Conservation (phyloP, 2,888 invertebrate genomes). For the Eugnorisma glareosa region DNA sequence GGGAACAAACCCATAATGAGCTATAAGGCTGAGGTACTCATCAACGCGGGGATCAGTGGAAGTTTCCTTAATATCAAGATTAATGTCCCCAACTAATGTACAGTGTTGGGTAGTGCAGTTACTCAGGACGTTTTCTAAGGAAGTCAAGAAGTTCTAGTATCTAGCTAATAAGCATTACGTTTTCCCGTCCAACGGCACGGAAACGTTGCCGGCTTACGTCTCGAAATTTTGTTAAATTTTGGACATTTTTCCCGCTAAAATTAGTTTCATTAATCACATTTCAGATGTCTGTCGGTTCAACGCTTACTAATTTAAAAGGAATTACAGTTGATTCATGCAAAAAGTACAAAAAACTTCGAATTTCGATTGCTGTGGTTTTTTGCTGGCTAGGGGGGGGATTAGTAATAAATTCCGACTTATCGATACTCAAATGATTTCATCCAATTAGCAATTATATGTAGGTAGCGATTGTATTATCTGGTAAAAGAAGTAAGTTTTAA, state of each 20-base stretch:
- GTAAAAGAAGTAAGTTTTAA: not conserved
- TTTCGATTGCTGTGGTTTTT: not conserved
- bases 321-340: slow-evolving; percentile 59
- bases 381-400: not conserved
- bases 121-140: no score
- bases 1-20: no score
- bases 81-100: no score
- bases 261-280: slow-evolving; percentile 68
- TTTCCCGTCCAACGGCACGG: slow-evolving; percentile 30
- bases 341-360: slow-evolving; percentile 25
- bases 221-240: slow-evolving; percentile 37
- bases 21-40: no score
- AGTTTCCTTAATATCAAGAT: no score
- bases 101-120: no score
- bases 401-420: not conserved
- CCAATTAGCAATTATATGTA: not conserved
- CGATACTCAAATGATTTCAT: not conserved
- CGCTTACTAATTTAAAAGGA: slow-evolving; percentile 64
- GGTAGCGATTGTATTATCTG: not conserved
- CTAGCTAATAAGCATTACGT: slow-evolving; percentile 50
- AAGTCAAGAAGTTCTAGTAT: no score
- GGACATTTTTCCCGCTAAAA: slow-evolving; percentile 59
- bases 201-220: slow-evolving; percentile 40
- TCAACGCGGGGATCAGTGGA: no score
- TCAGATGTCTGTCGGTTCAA: slow-evolving; percentile 55